Conservation (phyloP, 2,797 vertebrate species). For the Sebastiscus tertius region DNA sequence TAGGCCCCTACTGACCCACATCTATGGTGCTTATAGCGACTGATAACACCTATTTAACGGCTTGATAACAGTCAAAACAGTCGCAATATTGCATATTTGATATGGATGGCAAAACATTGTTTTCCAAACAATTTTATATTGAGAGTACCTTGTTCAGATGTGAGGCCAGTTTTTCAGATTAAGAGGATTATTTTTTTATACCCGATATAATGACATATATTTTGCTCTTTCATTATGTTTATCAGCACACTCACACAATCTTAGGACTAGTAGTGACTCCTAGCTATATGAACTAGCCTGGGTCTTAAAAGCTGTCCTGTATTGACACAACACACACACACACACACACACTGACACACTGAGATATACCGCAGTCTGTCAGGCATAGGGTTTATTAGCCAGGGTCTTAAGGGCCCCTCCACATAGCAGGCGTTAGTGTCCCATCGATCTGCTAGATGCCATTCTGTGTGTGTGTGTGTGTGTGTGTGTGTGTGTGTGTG, state of each 20-base stretch:
- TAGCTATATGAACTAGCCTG: background rate
- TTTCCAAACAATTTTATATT: background rate
- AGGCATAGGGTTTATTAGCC: slow-evolving; percentile 72
- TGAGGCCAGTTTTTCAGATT: background rate
- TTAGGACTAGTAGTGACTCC: background rate
- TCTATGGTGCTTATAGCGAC: no score
- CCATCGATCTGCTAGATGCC: slow-evolving; percentile 92
- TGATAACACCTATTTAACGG: no score
- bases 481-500: background rate
- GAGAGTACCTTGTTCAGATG: background rate
- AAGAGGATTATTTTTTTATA: background rate
- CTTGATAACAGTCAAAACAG: no score
- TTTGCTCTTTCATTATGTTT: background rate
- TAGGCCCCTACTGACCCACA: no score
- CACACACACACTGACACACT: slow-evolving; percentile 10
- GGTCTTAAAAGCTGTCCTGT: slow-evolving; percentile 23
- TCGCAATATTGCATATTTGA: background rate
- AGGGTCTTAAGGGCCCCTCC: slow-evolving; percentile 90
- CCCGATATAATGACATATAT: background rate
- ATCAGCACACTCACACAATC: background rate
- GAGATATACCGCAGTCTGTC: slow-evolving; percentile 46
- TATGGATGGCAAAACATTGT: background rate
- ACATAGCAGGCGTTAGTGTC: slow-evolving; percentile 92
- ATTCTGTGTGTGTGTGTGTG: slow-evolving; percentile 26
- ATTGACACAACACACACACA: slow-evolving; percentile 12